A percentile compares a stretch with the other conserved stretches of the same genome.
These are phyloP conservation scores for Oreochromis aureus DNA, from an alignment of 2,113 vertebrate genomes.

Conservation along the genomic window DNA sequence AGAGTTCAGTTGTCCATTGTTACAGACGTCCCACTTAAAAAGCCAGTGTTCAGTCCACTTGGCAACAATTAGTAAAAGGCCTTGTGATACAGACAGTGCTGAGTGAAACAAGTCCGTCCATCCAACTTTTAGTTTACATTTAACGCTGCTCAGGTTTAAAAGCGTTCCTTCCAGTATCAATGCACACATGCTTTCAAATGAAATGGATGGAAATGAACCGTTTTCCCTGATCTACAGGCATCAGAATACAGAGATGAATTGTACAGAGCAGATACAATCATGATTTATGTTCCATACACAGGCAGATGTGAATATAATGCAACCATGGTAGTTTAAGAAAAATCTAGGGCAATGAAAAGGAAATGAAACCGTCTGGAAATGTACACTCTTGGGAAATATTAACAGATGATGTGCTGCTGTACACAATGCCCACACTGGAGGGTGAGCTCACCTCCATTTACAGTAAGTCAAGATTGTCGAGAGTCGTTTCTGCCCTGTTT, in stretches of 20 bases:
- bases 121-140: neutral
- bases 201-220: neutral
- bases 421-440: neutral
- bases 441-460: neutral
- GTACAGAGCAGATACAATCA: constrained; percentile 25
- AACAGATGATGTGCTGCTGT: neutral
- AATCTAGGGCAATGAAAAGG: neutral
- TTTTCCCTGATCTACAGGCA: constrained; percentile 27
- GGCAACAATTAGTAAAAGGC: constrained; percentile 37
- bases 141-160: neutral
- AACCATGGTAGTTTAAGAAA: constrained; percentile 21
- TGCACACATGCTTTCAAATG: neutral
- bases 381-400: neutral
- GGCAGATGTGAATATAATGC: neutral
- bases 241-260: constrained; percentile 5
- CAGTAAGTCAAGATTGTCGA: constrained; percentile 21
- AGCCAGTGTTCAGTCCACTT: constrained; percentile 28
- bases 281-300: neutral
- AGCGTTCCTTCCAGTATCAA: neutral
- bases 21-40: constrained; percentile 29
- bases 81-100: constrained; percentile 6
- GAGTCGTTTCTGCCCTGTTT: neutral
- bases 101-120: neutral
- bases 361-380: neutral
- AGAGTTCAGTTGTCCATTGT: constrained; percentile 11